Percentiles rank a stretch among this genome's conserved stretches.
Conservation (phyloP, 2,797 vertebrate species). For the Eulemur rubriventer region DNA sequence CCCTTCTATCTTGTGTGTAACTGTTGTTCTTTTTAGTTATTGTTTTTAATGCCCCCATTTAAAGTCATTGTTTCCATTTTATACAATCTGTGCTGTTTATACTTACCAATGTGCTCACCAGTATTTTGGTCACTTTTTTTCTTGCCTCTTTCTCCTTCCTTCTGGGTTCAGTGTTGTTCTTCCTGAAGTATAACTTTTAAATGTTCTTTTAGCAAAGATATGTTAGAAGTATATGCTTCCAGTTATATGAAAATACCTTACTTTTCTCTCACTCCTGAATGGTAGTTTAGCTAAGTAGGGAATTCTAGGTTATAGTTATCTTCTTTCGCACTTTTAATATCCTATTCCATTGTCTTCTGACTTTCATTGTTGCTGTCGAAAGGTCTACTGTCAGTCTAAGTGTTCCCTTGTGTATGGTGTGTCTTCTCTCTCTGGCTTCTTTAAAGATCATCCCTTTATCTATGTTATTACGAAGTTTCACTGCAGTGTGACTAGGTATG, state of each 20-base stretch:
- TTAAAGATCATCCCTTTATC: not conserved
- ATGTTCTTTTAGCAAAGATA: not conserved
- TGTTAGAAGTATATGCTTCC: not conserved
- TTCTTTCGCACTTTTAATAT: not conserved
- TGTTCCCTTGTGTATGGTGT: not conserved
- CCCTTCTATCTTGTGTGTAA: not conserved
- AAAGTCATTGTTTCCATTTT: not conserved
- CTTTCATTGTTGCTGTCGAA: not conserved
- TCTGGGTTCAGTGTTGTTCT: not conserved
- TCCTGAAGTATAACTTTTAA: not conserved
- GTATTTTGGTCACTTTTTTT: not conserved
- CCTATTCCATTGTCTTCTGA: not conserved
- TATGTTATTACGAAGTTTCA: not conserved
- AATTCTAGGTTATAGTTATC: not conserved
- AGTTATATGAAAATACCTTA: not conserved
- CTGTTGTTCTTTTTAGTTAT: not conserved
- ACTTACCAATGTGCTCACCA: not conserved
- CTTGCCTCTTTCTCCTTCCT: not conserved
- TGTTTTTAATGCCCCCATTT: not conserved
- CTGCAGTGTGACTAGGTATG: not conserved
- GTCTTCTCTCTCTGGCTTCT: not conserved
- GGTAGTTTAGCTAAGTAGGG: not conserved
- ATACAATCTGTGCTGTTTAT: not conserved
- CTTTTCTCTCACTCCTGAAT: not conserved
- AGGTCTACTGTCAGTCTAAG: not conserved